Percentiles rank a stretch among this genome's conserved stretches.
These are phyloP conservation scores for Paracyprichromis sp. DNA, from an alignment of 2,113 vertebrate genomes.

Conservation along the genomic window DNA sequence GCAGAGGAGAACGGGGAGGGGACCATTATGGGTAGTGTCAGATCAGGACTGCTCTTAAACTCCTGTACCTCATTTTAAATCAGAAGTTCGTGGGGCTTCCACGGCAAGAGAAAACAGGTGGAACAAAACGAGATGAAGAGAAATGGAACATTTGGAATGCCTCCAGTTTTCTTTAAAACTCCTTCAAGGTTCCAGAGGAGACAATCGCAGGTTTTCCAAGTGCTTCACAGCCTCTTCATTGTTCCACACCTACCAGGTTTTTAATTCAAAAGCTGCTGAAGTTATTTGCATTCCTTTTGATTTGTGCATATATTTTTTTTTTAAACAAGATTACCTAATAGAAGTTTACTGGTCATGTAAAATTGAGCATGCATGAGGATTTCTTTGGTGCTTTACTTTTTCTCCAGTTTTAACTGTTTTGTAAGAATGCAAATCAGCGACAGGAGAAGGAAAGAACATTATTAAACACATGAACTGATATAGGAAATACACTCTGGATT, in stretches of 20 bases:
- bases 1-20: constrained; percentile 9
- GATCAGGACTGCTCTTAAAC: constrained; percentile 53
- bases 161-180: constrained; percentile 1
- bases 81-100: constrained; percentile 25
- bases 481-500: constrained; percentile 3
- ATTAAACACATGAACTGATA: constrained; percentile 15
- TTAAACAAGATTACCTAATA: not conserved
- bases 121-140: constrained; percentile 27
- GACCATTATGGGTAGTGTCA: constrained; percentile 35
- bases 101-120: constrained; percentile 9
- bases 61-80: constrained; percentile 37
- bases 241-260: constrained; percentile 31
- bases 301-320: not conserved
- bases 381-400: constrained; percentile 37
- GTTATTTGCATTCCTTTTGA: constrained; percentile 42
- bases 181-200: not conserved
- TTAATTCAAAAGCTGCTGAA: constrained; percentile 65
- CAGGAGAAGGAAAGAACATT: not conserved
- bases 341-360: constrained; percentile 19
- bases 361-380: not conserved
- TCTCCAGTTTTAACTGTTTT: not conserved
- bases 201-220: constrained; percentile 42
- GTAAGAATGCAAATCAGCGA: not conserved
- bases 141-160: constrained; percentile 46
- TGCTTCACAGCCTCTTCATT: constrained; percentile 41